Evolutionary conservation across 2,113 vertebrate genomes (phyloP).

Genomic region (Macaca fascicularis): DNA sequence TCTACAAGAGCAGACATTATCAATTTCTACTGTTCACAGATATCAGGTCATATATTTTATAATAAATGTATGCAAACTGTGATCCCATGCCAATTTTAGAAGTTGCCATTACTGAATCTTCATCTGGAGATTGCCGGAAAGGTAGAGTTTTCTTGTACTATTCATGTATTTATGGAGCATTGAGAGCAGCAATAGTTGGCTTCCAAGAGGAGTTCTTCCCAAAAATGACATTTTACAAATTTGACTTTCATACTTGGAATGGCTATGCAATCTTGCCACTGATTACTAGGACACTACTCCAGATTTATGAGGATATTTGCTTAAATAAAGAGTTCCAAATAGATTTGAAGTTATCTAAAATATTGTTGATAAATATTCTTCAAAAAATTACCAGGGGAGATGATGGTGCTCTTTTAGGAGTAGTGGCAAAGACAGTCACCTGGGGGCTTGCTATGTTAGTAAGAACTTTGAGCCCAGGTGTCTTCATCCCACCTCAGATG

Average conservation of each 20-base stretch:
- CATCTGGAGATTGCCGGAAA: not conserved
- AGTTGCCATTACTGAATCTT: not conserved
- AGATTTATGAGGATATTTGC: not conserved
- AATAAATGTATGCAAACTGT: not conserved
- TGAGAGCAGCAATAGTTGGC: not conserved
- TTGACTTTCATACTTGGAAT: not conserved
- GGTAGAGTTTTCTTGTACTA: not conserved
- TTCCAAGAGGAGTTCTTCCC: not conserved
- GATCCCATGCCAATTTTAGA: not conserved
- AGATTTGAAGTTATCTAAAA: not conserved
- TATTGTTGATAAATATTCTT: not conserved
- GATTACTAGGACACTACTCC: not conserved
- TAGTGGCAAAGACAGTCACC: not conserved
- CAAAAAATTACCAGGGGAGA: not conserved
- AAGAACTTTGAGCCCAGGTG: not conserved
- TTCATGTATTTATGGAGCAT: not conserved
- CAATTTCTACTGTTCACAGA: not conserved
- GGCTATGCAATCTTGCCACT: not conserved
- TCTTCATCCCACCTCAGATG: not conserved
- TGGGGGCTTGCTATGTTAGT: not conserved
- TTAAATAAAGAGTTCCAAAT: not conserved
- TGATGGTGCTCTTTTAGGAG: not conserved
- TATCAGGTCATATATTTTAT: not conserved
- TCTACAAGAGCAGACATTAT: not conserved
- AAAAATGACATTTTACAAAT: not conserved